phyloP scores from a whole-genome alignment of 2,113 vertebrate genomes.

The Agapornis roseicollis region DNA sequence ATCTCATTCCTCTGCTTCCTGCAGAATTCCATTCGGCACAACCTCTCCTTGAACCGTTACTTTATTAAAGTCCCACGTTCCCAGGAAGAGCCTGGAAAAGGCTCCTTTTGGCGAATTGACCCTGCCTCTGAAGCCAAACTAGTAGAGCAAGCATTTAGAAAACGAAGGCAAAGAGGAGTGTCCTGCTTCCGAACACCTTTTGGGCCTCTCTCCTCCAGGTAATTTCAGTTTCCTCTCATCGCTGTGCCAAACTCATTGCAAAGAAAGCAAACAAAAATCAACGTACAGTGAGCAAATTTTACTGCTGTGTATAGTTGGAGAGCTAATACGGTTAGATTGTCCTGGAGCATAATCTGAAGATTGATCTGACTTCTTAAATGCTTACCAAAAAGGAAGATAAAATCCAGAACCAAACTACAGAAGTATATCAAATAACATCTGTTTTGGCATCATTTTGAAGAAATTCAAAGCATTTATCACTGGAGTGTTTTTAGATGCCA shows the following conservation, averaged over 20 bases:
- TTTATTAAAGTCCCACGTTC: constrained; percentile 98
- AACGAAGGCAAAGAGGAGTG: constrained; percentile 93
- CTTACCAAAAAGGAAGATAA: background rate
- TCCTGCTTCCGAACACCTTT: constrained; percentile 98
- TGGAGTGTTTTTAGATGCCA: constrained; percentile 19
- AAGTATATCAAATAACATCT: background rate
- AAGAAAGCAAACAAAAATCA: background rate
- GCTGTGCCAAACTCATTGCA: background rate
- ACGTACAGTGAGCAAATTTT: background rate
- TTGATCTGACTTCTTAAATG: background rate
- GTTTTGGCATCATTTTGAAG: constrained; percentile 28
- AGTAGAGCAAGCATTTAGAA: constrained; percentile 97
- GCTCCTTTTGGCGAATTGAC: constrained; percentile 97
- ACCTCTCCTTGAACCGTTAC: constrained; percentile 98
- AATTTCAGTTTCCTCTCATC: background rate
- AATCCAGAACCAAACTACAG: background rate
- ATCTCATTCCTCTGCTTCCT: constrained; percentile 9
- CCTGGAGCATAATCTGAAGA: background rate
- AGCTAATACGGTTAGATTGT: background rate
- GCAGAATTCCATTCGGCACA: constrained; percentile 99
- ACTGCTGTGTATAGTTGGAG: background rate
- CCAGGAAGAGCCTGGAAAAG: constrained; percentile 97
- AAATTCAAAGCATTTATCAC: constrained; percentile 26
- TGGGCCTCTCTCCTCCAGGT: constrained; percentile 96
- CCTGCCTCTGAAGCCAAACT: constrained; percentile 93